Conservation (phyloP, 2,888 invertebrate species). For the Scaptodrosophila latifasciaeformis region DNA sequence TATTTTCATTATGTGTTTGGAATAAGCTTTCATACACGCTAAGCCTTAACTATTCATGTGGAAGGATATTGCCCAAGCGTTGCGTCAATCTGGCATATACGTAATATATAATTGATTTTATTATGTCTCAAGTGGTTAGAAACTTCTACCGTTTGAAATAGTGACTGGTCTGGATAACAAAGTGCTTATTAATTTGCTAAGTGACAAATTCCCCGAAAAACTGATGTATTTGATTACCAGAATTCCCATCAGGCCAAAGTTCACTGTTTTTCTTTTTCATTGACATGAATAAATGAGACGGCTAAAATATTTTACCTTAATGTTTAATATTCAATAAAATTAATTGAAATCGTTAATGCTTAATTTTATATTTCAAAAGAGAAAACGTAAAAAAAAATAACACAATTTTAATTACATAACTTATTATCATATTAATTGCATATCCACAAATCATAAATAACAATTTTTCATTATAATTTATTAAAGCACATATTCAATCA, state of each 20-base stretch:
- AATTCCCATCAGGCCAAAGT: too few relatives aligned
- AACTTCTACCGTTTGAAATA: neutral
- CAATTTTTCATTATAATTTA: conserved; percentile 29
- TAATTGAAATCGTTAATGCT: too few relatives aligned
- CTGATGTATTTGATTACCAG: neutral
- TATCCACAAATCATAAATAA: conserved; percentile 41
- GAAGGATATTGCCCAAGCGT: too few relatives aligned
- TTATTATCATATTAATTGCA: conserved; percentile 36
- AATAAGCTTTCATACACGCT: too few relatives aligned
- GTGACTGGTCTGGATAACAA: neutral
- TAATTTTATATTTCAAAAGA: too few relatives aligned
- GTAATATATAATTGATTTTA: neutral
- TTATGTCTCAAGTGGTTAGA: neutral
- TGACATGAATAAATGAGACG: too few relatives aligned
- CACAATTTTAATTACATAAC: conserved; percentile 22
- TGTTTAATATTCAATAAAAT: too few relatives aligned
- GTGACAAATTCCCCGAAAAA: neutral
- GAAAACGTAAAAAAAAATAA: neutral
- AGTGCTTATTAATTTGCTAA: neutral
- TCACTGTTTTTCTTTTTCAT: too few relatives aligned
- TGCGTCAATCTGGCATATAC: too few relatives aligned
- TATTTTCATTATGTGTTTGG: too few relatives aligned
- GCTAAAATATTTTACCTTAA: too few relatives aligned
- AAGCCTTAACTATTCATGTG: too few relatives aligned
- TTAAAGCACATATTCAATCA: conserved; percentile 23